Base-by-base conservation (phyloP, 1,140 invertebrate genomes). In the Nephila pilipes region DNA sequence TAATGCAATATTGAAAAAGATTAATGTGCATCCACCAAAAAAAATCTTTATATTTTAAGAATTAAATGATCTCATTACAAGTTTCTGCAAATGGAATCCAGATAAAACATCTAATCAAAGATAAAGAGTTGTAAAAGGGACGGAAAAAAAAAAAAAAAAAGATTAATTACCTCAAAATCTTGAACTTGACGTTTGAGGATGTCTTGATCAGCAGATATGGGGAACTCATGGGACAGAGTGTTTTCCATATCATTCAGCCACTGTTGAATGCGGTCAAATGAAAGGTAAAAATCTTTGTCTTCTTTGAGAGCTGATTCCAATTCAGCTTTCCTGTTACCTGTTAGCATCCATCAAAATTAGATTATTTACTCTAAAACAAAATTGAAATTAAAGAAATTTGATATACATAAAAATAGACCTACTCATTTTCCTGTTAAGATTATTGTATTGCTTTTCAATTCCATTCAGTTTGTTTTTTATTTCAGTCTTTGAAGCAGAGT, bases 401-500 rank as follows among this genome's bases (percentile, higher is more conserved):
- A 83, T 14, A 2, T 46, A 4, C 46, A 83, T 83, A 55, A 83
- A 38, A 38, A 12, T 55, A 81, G 22, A 88, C 94, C 80, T 90
- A 94, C 94, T 94, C 54, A 99, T 95, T 96, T 99, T 98, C 96
- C 98, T 97, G 94, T 98, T 98, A 87, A 99, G 96, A 79, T 97
- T 97, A 94, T 97, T 97, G 95, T 98, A 98, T 95, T 98, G 97
- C 80, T 98, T 96, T n/a, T 97, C 97, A 36, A 98, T 96, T 5
- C 97, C 97, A 0, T 97, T 96, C 32, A 99, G 96, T 95, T 99
- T 99, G 83, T 97, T 97, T 95, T 98, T 98, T 87, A 99, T 98
- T 95, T 99, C 98, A 38, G 97, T 97, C 93, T 98, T 97, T 0
- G 98, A 98, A 0, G 98, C 97, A 6, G 98, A 97, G 95, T 99